These are phyloP conservation scores for Collichthys lucidus DNA, from an alignment of 2,113 vertebrate species.

Conservation along the genomic window DNA sequence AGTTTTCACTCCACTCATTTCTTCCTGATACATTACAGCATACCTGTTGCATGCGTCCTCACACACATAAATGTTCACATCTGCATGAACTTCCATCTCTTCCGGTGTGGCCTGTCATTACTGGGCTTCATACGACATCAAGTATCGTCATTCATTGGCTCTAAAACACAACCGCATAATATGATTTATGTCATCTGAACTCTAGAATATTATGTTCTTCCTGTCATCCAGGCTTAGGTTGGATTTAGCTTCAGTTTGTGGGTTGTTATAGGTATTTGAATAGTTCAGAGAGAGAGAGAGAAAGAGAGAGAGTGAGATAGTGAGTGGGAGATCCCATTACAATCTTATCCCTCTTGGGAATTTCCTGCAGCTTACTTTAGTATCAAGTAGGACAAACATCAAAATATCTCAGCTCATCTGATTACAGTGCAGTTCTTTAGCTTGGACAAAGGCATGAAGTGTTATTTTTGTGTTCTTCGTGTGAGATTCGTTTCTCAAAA, in stretches of 20 bases:
- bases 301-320: neutral
- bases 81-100: conserved; percentile 13
- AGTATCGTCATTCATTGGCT: neutral
- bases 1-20: conserved; percentile 1
- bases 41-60: neutral
- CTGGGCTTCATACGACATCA: conserved; percentile 19
- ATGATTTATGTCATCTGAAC: neutral
- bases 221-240: neutral
- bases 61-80: conserved; percentile 7
- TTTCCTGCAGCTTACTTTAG: conserved; percentile 56
- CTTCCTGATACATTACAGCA: neutral
- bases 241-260: neutral
- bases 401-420: neutral
- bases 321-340: conserved; percentile 47
- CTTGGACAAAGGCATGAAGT: neutral
- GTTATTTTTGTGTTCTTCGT: neutral
- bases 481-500: neutral
- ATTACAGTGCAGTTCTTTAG: conserved; percentile 10
- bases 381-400: conserved; percentile 30
- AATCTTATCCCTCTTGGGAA: conserved; percentile 48
- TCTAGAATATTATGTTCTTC: neutral
- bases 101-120: conserved; percentile 10
- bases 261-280: neutral
- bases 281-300: neutral
- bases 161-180: neutral